A percentile compares a stretch with the other conserved stretches of the same genome.
These are phyloP conservation scores for Uria lomvia DNA, from an alignment of 2,113 vertebrate species.

Conservation along the genomic window DNA sequence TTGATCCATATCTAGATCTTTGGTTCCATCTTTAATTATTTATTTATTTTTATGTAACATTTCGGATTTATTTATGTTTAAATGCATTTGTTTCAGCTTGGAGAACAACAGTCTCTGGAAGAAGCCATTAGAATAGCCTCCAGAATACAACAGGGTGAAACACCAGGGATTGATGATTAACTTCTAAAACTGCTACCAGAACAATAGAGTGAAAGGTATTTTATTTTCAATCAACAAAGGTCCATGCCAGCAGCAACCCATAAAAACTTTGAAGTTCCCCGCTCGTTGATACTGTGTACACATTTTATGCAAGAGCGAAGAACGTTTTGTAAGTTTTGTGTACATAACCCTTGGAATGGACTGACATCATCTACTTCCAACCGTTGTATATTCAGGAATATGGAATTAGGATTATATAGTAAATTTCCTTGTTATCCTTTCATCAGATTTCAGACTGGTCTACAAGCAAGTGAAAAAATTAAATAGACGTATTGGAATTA, in stretches of 20 bases:
- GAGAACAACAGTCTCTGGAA: slow-evolving; percentile 95
- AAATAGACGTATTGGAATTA: slow-evolving; percentile 46
- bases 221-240: slow-evolving; percentile 67
- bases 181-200: slow-evolving; percentile 42
- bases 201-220: slow-evolving; percentile 65
- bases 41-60: neutral
- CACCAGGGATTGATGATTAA: slow-evolving; percentile 94
- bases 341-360: slow-evolving; percentile 75
- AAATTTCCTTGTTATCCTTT: slow-evolving; percentile 69
- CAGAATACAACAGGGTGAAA: slow-evolving; percentile 97
- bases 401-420: slow-evolving; percentile 70
- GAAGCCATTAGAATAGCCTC: slow-evolving; percentile 99
- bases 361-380: slow-evolving; percentile 64
- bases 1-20: neutral
- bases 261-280: slow-evolving; percentile 62
- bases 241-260: slow-evolving; percentile 54
- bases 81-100: slow-evolving; percentile 79
- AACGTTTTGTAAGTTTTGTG: slow-evolving; percentile 76
- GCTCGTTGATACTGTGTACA: slow-evolving; percentile 65
- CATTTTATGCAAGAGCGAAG: slow-evolving; percentile 74
- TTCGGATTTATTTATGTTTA: neutral
- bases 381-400: slow-evolving; percentile 70
- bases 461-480: slow-evolving; percentile 55
- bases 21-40: neutral
- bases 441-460: slow-evolving; percentile 62